Percentiles rank a stretch among this genome's conserved stretches.
phyloP scores from a whole-genome alignment of 2,113 vertebrate species.

The Eretmochelys imbricata region DNA sequence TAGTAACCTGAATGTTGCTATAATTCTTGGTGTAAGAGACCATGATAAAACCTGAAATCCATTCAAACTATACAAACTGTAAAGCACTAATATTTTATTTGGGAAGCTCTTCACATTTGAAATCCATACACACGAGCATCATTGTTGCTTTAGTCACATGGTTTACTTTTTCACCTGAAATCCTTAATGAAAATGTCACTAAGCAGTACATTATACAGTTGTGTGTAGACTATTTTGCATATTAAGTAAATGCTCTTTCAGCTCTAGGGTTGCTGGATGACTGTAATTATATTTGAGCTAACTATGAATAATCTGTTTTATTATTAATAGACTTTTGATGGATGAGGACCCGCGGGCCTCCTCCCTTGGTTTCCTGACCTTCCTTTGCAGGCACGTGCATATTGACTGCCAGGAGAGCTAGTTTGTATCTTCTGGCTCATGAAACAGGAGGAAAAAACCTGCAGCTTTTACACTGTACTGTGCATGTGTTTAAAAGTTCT shows the following conservation, averaged over 20 bases:
- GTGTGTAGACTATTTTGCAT: conserved; percentile 38
- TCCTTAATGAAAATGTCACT: conserved; percentile 13
- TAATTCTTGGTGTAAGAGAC: too few species aligned
- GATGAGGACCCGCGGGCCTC: conserved; percentile 9
- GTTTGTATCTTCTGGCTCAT: not conserved
- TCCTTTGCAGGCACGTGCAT: conserved; percentile 1
- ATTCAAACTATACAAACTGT: not conserved
- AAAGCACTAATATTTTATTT: not conserved
- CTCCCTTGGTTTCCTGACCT: conserved; percentile 40
- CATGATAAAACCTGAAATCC: not conserved
- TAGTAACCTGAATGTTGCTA: too few species aligned
- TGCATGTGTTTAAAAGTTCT: not conserved
- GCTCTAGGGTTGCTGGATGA: conserved; percentile 49
- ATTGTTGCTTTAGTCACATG: not conserved
- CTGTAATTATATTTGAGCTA: conserved; percentile 73
- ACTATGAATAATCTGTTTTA: conserved; percentile 67
- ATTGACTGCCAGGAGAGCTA: not conserved
- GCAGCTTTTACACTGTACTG: not conserved
- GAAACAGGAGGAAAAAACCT: not conserved
- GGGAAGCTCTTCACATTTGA: not conserved
- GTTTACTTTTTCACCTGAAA: conserved; percentile 44
- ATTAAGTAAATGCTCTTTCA: conserved; percentile 62
- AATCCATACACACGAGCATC: not conserved
- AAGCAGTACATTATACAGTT: not conserved
- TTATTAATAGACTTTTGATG: conserved; percentile 66